Base-by-base conservation (phyloP, 2,888 invertebrate species). In the Meiosimyza platycephala region DNA sequence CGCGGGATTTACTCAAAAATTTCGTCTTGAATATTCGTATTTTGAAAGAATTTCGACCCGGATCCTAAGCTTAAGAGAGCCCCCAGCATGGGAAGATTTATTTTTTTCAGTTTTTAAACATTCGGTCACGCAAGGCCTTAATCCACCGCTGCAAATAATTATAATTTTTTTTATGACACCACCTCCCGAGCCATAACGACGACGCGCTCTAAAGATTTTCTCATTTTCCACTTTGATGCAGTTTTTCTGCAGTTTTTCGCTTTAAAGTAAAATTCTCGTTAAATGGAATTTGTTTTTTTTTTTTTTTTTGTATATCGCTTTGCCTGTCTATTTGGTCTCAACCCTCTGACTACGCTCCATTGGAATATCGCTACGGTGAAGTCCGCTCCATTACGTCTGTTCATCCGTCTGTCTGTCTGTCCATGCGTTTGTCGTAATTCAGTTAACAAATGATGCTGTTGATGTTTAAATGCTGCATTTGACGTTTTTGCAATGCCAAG, bases 221-320 rank as follows among this genome's bases (percentile, higher is more conserved):
- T 28, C 6, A 28, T 57, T 57, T 57, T 57, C 57, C 28, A 57
- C 57, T 57, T 57, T 22, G 28, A 57, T 57, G 57, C 28, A 22
- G 28, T 57, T 57, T 57, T 12, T 40, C 40, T 40, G 40, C 6
- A 40, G 40, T 57, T 28, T 22, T 28, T 57, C 12, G 57, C 13
- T 57, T 57, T 57, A 11, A 57, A 22, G 57, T 57, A 28, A 57
- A 57, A 57, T 57, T 28, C 22, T 57, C 57, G 57, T 57, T 57
- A 57, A 57, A 57, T 57, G 57, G 40, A 40, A 9, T 40, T 40
- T 40, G 6, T 40, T 9, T 9, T 40, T 40, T n/a, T 9, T 9
- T 40, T 40, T n/a, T 57, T 18, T 18, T 22, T n/a, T 6, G 57
- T 57, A 15, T 57, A 28, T 57, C 57, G 57, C 28, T 57, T 22